Conservation (phyloP, 2,888 invertebrate genomes). For the Apotomis betuletana region DNA sequence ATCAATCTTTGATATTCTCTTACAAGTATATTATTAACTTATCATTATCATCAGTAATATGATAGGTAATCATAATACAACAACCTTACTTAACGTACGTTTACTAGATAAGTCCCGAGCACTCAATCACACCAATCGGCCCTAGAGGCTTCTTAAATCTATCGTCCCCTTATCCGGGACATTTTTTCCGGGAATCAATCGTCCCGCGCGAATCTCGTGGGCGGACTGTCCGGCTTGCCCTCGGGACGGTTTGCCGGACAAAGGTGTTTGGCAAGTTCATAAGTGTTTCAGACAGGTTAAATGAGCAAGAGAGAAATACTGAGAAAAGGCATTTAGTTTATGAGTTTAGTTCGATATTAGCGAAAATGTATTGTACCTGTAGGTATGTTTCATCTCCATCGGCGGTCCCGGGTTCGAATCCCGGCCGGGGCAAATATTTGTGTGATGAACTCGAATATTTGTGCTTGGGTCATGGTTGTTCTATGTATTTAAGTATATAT, state of each 20-base stretch:
- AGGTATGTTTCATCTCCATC: too few species aligned
- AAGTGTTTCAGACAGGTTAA: not conserved
- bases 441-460: too few species aligned
- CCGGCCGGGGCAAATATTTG: too few species aligned
- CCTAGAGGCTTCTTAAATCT: conserved; percentile 26
- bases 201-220: conserved; percentile 40
- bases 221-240: conserved; percentile 32
- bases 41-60: too few species aligned
- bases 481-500: too few species aligned
- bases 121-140: conserved; percentile 14
- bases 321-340: too few species aligned
- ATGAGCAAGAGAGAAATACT: not conserved
- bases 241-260: conserved; percentile 10
- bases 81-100: not conserved
- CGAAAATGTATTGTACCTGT: too few species aligned
- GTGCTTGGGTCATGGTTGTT: too few species aligned
- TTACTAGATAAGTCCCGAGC: not conserved
- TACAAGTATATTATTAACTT: too few species aligned
- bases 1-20: too few species aligned
- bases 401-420: too few species aligned
- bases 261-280: conserved; percentile 5
- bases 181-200: conserved; percentile 35
- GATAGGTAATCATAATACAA: not conserved
- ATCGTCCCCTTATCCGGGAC: conserved; percentile 23
- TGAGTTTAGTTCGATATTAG: too few species aligned